A percentile compares a stretch with the other conserved stretches of the same genome.
These are phyloP conservation scores for Cyprinodon tularosa DNA, from an alignment of 2,113 vertebrate species.

Conservation along the genomic window DNA sequence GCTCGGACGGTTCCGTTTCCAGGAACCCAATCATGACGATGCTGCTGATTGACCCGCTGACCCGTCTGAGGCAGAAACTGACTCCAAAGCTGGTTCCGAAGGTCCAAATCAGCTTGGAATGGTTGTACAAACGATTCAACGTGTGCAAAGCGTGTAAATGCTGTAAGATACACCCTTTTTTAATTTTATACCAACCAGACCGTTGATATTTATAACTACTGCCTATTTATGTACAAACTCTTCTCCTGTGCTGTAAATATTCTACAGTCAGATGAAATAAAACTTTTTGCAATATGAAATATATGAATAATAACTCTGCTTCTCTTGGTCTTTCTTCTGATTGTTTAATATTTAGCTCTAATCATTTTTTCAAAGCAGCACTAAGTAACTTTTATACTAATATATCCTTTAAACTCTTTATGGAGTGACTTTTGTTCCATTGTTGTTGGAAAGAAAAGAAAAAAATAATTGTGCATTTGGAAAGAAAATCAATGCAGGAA, in stretches of 20 bases:
- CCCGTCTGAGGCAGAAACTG: no score
- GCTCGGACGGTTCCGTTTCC: no score
- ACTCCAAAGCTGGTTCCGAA: no score
- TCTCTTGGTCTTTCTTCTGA: neutral
- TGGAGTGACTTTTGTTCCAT: no score
- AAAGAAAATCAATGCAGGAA: no score
- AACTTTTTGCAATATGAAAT: constrained; percentile 71
- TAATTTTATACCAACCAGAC: constrained; percentile 78
- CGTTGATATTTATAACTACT: constrained; percentile 78
- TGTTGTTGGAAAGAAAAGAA: no score
- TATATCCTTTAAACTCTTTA: no score
- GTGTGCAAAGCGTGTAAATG: constrained; percentile 69
- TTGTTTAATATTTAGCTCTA: no score
- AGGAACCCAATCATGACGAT: no score
- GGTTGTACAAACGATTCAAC: constrained; percentile 59
- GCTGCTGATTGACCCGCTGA: no score
- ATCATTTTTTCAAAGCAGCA: neutral
- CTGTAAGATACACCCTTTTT: constrained; percentile 76
- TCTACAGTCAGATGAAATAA: constrained; percentile 73
- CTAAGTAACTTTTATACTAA: no score
- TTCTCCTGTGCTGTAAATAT: constrained; percentile 65
- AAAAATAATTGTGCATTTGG: no score
- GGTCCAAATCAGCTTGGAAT: constrained; percentile 9
- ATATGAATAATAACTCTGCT: neutral
- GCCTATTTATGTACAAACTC: constrained; percentile 74